Evolutionary conservation across 2,113 vertebrate species (phyloP).

Genomic region (Lethenteron camtschaticum): DNA sequence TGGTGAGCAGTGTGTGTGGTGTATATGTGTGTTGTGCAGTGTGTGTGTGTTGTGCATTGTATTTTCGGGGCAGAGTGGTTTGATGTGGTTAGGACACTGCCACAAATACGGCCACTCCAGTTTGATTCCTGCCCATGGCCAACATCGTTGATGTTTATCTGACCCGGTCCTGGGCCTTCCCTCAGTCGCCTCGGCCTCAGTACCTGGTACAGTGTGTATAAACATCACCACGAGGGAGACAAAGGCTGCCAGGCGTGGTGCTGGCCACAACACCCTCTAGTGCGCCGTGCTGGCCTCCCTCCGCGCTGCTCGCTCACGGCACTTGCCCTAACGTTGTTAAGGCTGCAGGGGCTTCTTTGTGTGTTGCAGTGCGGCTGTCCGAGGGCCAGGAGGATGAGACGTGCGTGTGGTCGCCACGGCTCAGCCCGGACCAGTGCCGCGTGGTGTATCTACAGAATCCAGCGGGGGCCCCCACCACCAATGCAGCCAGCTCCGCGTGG

Average conservation of each 20-base stretch:
- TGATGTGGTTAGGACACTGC: too few species aligned
- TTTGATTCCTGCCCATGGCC: too few species aligned
- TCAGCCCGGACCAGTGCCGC: conserved; percentile 26
- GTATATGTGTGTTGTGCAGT: too few species aligned
- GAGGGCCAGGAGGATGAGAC: not conserved
- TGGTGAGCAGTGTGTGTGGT: too few species aligned
- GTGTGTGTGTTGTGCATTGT: too few species aligned
- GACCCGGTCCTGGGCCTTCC: too few species aligned
- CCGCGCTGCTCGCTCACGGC: not conserved
- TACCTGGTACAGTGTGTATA: too few species aligned
- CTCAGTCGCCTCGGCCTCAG: too few species aligned
- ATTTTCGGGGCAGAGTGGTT: too few species aligned
- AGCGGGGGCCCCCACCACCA: conserved; percentile 35
- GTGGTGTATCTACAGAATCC: conserved; percentile 27
- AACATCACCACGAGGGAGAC: too few species aligned
- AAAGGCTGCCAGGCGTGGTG: not conserved
- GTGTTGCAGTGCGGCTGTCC: not conserved
- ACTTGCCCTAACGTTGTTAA: not conserved
- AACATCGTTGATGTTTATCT: too few species aligned
- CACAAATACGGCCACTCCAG: too few species aligned
- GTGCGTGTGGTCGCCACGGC: conserved; percentile 23
- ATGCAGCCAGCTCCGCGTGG: conserved; percentile 29
- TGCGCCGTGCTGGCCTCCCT: not conserved
- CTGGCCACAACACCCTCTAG: not conserved
- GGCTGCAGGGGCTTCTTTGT: not conserved